A percentile compares a stretch with the other conserved stretches of the same genome.
These are phyloP conservation scores for Nibea albiflora DNA, from an alignment of 2,113 vertebrate species.

Conservation along the genomic window DNA sequence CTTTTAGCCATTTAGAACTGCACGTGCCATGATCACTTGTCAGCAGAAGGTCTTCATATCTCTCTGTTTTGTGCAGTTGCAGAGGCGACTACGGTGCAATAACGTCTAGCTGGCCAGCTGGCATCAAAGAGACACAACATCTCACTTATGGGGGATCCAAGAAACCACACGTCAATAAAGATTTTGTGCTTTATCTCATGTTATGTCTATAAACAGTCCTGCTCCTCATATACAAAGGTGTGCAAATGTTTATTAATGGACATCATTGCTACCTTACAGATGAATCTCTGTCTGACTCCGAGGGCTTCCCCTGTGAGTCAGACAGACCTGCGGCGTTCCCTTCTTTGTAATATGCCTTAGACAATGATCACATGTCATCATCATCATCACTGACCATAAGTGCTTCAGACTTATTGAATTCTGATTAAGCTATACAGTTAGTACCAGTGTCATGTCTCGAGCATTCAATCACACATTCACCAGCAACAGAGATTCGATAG, in stretches of 20 bases:
- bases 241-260: background rate
- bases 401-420: slow-evolving; percentile 19
- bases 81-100: background rate
- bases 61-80: background rate
- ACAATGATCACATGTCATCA: slow-evolving; percentile 3
- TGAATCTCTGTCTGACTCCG: background rate
- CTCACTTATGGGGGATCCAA: background rate
- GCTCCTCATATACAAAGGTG: background rate
- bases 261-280: background rate
- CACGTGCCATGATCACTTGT: background rate
- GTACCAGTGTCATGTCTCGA: slow-evolving; percentile 15
- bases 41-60: background rate
- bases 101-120: background rate
- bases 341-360: background rate
- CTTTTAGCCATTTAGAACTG: background rate
- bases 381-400: background rate
- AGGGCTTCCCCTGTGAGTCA: background rate
- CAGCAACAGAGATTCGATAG: background rate
- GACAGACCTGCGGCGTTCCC: background rate
- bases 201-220: fast-evolving
- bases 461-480: slow-evolving; percentile 3
- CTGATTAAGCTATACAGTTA: slow-evolving; percentile 2
- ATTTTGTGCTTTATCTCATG: background rate
- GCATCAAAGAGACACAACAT: background rate
- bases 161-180: background rate